These are phyloP conservation scores for Pagetopsis macropterus DNA, from an alignment of 2,797 vertebrate genomes.

Conservation along the genomic window DNA sequence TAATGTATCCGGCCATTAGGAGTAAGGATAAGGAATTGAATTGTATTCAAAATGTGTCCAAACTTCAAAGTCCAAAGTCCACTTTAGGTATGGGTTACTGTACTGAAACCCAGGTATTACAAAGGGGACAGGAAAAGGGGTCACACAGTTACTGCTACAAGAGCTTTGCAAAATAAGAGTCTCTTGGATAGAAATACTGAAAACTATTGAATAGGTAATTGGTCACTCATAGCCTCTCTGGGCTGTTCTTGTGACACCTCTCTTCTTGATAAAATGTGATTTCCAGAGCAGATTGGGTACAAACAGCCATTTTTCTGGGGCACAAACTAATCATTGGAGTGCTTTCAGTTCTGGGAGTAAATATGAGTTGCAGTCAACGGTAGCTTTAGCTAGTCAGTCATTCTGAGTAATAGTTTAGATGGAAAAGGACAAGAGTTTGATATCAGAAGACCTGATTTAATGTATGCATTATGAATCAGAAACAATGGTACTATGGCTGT, in stretches of 20 bases:
- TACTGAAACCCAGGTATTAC: conserved; percentile 2
- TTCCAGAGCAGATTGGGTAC: conserved; percentile 49
- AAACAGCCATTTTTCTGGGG: conserved; percentile 48
- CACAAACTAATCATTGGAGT: conserved; percentile 65
- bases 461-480: too few species aligned
- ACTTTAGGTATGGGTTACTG: too few species aligned
- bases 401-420: conserved; percentile 32
- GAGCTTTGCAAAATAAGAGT: conserved; percentile 26
- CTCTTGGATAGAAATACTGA: conserved; percentile 42
- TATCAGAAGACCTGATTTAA: conserved; percentile 27
- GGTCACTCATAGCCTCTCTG: conserved; percentile 45
- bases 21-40: too few species aligned
- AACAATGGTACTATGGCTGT: too few species aligned
- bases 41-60: too few species aligned
- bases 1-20: too few species aligned
- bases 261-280: conserved; percentile 53
- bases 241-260: conserved; percentile 44
- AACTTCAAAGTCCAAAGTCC: too few species aligned
- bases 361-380: conserved; percentile 45
- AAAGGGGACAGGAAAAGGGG: conserved; percentile 4
- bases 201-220: conserved; percentile 48
- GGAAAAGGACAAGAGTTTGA: conserved; percentile 43
- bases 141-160: conserved; percentile 10
- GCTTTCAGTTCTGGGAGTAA: conserved; percentile 51
- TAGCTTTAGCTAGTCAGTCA: conserved; percentile 33